Percentiles rank a stretch among this genome's conserved stretches.
phyloP scores from a whole-genome alignment of 2,797 vertebrate species.

The Adrianichthys oophorus region DNA sequence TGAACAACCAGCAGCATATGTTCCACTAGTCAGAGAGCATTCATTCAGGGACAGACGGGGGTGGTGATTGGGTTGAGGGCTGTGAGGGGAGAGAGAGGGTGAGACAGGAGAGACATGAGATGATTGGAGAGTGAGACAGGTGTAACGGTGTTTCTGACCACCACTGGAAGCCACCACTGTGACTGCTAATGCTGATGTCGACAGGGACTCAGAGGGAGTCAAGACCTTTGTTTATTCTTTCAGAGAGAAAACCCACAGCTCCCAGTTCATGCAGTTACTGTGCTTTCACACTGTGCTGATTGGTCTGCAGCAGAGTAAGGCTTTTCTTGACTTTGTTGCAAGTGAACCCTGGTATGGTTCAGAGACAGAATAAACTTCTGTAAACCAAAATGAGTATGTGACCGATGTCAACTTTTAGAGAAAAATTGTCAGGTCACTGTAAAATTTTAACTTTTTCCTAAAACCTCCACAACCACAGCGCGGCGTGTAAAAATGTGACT shows the following conservation, averaged over 20 bases:
- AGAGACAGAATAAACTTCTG: no score
- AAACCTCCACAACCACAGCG: no score
- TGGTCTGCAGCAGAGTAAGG: not conserved
- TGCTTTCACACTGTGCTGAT: not conserved
- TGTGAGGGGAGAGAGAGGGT: constrained; percentile 21
- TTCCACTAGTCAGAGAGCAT: constrained; percentile 78
- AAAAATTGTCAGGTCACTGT: no score
- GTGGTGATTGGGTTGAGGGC: constrained; percentile 10
- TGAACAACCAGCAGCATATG: constrained; percentile 81
- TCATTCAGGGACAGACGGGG: constrained; percentile 66
- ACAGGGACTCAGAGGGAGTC: not conserved
- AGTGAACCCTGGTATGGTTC: no score
- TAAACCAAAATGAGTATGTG: no score
- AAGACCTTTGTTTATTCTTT: constrained; percentile 3
- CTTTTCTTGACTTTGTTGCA: no score
- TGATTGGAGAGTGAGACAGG: constrained; percentile 27
- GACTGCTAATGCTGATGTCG: constrained; percentile 23
- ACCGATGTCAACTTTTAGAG: no score
- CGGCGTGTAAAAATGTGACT: no score
- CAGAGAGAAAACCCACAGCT: not conserved
- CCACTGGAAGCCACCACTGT: constrained; percentile 22
- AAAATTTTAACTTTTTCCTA: no score
- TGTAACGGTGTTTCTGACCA: constrained; percentile 2
- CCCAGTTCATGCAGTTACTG: not conserved
- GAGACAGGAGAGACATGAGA: constrained; percentile 37